Evolutionary conservation across 2,113 vertebrate species (phyloP).

Genomic region (Paracanthobrama guichenoti): DNA sequence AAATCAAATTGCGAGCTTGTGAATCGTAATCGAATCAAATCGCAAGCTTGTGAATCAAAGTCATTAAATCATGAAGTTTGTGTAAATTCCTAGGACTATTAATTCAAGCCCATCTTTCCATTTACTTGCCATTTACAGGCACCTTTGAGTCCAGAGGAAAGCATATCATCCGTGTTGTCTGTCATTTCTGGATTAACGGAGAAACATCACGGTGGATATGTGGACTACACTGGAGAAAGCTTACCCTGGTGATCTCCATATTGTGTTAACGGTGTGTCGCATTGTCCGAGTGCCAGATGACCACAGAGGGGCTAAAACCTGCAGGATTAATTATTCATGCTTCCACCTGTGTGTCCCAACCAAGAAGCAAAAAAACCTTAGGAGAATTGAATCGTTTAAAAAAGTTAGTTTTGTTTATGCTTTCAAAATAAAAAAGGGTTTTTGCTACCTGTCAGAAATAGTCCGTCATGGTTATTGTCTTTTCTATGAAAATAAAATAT

Average conservation of each 20-base stretch:
- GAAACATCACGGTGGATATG: conserved; percentile 60
- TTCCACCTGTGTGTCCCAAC: neutral
- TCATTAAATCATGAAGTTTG: no score
- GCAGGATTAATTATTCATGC: conserved; percentile 27
- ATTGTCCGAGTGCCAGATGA: neutral
- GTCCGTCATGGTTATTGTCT: neutral
- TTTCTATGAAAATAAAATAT: conserved; percentile 16
- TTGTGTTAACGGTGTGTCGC: neutral
- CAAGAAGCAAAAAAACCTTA: neutral
- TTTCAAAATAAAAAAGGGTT: neutral
- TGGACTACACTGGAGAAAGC: conserved; percentile 56
- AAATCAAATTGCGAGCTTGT: no score
- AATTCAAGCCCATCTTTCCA: neutral
- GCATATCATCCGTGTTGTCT: conserved; percentile 57
- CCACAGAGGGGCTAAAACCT: neutral
- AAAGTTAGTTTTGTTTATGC: neutral
- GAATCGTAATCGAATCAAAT: no score
- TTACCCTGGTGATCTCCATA: conserved; percentile 59
- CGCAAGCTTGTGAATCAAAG: no score
- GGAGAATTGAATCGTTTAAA: neutral
- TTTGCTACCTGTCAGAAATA: neutral
- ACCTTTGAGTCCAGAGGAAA: conserved; percentile 56
- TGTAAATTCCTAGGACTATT: no score
- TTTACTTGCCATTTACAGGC: conserved; percentile 43
- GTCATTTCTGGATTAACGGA: conserved; percentile 57